Evolutionary conservation across 2,113 vertebrate species (phyloP).

Genomic region (Crotalus viridis): DNA sequence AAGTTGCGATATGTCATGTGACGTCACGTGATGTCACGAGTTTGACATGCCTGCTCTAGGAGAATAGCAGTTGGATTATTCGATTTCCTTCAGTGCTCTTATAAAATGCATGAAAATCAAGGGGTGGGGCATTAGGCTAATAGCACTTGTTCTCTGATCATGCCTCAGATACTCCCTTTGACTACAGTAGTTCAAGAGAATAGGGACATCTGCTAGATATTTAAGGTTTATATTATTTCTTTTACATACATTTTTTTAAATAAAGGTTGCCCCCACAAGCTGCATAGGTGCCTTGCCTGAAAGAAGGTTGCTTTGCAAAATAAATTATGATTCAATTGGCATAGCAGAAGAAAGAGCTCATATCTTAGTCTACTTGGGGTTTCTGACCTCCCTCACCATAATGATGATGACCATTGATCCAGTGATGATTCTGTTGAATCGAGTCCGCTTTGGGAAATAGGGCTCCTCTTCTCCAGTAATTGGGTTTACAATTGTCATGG

Average conservation of each 20-base stretch:
- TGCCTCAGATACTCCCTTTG: not conserved
- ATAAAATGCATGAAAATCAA: not conserved
- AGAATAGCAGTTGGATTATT: not conserved
- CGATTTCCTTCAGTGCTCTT: not conserved
- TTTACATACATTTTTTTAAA: not conserved
- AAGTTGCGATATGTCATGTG: too few species aligned
- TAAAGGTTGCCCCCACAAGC: not conserved
- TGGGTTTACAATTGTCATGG: slow-evolving; percentile 53
- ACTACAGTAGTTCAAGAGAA: not conserved
- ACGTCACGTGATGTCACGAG: too few species aligned
- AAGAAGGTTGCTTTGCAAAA: not conserved
- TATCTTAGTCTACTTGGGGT: too few species aligned
- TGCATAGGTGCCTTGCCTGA: not conserved
- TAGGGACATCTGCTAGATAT: not conserved
- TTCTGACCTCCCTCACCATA: slow-evolving; percentile 47
- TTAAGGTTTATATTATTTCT: not conserved
- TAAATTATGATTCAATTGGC: not conserved
- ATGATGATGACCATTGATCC: slow-evolving; percentile 52
- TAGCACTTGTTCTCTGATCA: not conserved
- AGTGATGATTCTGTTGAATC: slow-evolving; percentile 19
- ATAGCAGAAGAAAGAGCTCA: not conserved
- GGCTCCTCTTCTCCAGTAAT: slow-evolving; percentile 55
- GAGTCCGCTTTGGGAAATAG: slow-evolving; percentile 44
- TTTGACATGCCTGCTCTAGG: not conserved
- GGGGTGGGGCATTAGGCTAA: not conserved